phyloP scores from a whole-genome alignment of 2,888 invertebrate species.

The Gasteruption jaculator region DNA sequence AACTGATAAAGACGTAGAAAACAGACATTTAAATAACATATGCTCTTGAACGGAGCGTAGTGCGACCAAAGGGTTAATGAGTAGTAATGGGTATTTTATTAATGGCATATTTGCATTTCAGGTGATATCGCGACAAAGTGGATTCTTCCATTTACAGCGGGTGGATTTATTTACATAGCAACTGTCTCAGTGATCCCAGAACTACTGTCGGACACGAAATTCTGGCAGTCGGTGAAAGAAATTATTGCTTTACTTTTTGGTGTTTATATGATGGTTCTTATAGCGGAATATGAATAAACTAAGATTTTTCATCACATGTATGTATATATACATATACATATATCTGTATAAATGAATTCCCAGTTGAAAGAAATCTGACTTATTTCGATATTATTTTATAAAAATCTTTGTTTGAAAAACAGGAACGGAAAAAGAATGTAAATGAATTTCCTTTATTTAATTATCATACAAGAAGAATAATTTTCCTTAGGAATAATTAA shows the following conservation, averaged over 20 bases:
- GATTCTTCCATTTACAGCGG: conserved; percentile 96
- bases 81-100: conserved; percentile 2
- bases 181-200: conserved; percentile 99
- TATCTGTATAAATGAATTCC: not conserved
- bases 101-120: conserved; percentile 48
- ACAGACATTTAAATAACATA: conserved; percentile 1
- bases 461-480: too few relatives aligned
- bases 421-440: not conserved
- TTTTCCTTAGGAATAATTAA: too few relatives aligned
- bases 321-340: not conserved
- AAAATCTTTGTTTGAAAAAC: not conserved
- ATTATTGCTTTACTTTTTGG: conserved; percentile 83
- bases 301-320: not conserved
- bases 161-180: conserved; percentile 99
- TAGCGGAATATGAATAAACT: conserved; percentile 71
- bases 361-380: not conserved
- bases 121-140: conserved; percentile 73
- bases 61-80: too few relatives aligned
- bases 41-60: too few relatives aligned
- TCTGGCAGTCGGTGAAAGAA: conserved; percentile 88
- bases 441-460: too few relatives aligned
- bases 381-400: not conserved
- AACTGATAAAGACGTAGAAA: not conserved
- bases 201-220: conserved; percentile 80
- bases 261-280: conserved; percentile 93